These are phyloP conservation scores for Drosophila auraria DNA, from an alignment of 1,140 invertebrate species.

Conservation along the genomic window DNA sequence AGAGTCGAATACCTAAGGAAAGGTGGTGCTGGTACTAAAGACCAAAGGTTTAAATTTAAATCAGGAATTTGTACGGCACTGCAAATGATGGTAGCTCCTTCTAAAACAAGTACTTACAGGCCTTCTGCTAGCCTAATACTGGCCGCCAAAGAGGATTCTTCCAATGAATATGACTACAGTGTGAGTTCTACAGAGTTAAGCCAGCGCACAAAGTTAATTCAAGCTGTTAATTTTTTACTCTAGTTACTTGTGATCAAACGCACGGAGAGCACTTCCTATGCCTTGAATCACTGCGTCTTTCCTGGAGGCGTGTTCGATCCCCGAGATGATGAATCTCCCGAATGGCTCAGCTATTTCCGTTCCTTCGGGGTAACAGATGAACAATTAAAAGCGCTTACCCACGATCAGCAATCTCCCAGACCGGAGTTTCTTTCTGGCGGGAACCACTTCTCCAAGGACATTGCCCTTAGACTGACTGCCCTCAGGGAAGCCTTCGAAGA, in stretches of 20 bases:
- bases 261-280: conserved; percentile 88
- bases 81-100: conserved; percentile 26
- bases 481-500: conserved; percentile 97
- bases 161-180: conserved; percentile 54
- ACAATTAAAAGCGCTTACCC: conserved; percentile 87
- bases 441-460: conserved; percentile 86
- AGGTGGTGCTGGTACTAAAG: background rate
- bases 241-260: conserved; percentile 89
- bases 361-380: conserved; percentile 86
- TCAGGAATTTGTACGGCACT: background rate
- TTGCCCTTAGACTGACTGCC: conserved; percentile 93
- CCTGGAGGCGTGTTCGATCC: conserved; percentile 91
- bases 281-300: conserved; percentile 92
- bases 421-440: conserved; percentile 41
- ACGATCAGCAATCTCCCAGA: conserved; percentile 63
- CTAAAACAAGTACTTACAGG: conserved; percentile 39
- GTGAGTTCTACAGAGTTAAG: conserved; percentile 33
- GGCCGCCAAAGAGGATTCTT: conserved; percentile 57
- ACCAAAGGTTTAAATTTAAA: conserved; percentile 30
- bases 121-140: conserved; percentile 85
- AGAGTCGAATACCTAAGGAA: background rate
- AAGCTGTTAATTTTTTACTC: background rate
- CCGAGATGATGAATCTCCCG: conserved; percentile 88
- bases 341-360: conserved; percentile 91
- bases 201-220: background rate